A percentile compares a stretch with the other conserved stretches of the same genome.
These are phyloP conservation scores for Orius laevigatus DNA, from an alignment of 1,140 invertebrate species.

Conservation along the genomic window DNA sequence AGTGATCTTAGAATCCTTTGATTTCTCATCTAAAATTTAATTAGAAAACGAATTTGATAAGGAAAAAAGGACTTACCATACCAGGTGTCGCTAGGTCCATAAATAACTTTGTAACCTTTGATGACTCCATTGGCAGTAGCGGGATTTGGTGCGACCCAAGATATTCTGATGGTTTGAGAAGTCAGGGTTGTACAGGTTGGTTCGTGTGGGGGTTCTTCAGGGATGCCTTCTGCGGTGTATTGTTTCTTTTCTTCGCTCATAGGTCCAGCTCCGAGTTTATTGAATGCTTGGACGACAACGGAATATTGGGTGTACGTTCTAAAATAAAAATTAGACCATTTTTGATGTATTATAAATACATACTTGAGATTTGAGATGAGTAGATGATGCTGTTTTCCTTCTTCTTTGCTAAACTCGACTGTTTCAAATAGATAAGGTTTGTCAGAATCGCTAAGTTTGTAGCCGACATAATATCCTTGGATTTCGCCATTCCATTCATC, in stretches of 20 bases:
- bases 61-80: conserved; percentile 47
- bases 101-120: conserved; percentile 91
- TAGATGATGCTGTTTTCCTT: conserved; percentile 74
- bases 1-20: conserved; percentile 78
- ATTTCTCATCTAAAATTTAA: conserved; percentile 57
- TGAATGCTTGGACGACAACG: conserved; percentile 88
- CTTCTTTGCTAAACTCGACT: conserved; percentile 79
- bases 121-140: conserved; percentile 85
- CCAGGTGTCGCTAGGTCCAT: conserved; percentile 80
- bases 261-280: conserved; percentile 83
- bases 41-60: background rate
- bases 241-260: conserved; percentile 76
- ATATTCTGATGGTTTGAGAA: conserved; percentile 82
- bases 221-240: conserved; percentile 81
- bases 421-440: conserved; percentile 84
- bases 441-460: conserved; percentile 73
- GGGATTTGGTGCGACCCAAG: conserved; percentile 80
- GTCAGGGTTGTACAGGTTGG: conserved; percentile 79
- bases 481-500: conserved; percentile 89
- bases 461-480: conserved; percentile 77
- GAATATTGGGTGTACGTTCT: conserved; percentile 88
- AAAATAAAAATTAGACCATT: conserved; percentile 19
- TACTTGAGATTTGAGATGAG: conserved; percentile 64
- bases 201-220: conserved; percentile 82
- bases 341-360: conserved; percentile 19